A percentile compares a stretch with the other conserved stretches of the same genome.
phyloP scores from a whole-genome alignment of 2,113 vertebrate species.

The Erythrocercus mccallii region DNA sequence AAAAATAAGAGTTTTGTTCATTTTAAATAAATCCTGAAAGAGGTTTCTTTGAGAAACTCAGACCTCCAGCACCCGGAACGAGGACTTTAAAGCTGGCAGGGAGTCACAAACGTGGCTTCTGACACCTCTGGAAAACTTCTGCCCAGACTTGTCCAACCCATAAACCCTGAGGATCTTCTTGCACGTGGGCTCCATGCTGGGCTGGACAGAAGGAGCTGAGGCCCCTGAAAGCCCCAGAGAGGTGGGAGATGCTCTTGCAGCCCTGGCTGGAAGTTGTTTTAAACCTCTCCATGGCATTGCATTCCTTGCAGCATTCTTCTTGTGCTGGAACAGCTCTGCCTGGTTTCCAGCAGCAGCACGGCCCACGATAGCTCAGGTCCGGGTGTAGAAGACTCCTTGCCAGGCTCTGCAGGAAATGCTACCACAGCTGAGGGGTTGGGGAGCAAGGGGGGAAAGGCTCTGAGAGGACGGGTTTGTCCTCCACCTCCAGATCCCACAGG shows the following conservation, averaged over 20 bases:
- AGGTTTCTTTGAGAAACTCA: not conserved
- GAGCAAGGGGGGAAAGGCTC: not conserved
- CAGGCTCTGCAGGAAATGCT: not conserved
- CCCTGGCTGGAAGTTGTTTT: not conserved
- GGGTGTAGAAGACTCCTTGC: not conserved
- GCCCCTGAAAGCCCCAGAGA: not conserved
- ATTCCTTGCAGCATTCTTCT: not conserved
- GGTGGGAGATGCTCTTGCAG: not conserved
- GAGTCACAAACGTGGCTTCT: not conserved
- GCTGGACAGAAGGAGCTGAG: not conserved
- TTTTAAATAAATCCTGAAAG: not conserved
- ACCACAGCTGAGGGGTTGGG: not conserved
- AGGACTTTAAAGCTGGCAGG: not conserved
- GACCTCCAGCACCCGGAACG: fast-evolving
- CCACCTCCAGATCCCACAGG: not conserved
- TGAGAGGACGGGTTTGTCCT: not conserved
- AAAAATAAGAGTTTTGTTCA: not conserved
- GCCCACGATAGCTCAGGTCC: not conserved
- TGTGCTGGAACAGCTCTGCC: not conserved
- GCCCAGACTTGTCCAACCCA: not conserved
- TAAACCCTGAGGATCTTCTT: not conserved
- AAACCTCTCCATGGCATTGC: not conserved
- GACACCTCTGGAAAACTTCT: not conserved
- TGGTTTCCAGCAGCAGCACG: not conserved
- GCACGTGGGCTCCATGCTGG: not conserved